These are phyloP conservation scores for Sycobia sp. DNA, from an alignment of 1,140 invertebrate genomes.

Conservation along the genomic window DNA sequence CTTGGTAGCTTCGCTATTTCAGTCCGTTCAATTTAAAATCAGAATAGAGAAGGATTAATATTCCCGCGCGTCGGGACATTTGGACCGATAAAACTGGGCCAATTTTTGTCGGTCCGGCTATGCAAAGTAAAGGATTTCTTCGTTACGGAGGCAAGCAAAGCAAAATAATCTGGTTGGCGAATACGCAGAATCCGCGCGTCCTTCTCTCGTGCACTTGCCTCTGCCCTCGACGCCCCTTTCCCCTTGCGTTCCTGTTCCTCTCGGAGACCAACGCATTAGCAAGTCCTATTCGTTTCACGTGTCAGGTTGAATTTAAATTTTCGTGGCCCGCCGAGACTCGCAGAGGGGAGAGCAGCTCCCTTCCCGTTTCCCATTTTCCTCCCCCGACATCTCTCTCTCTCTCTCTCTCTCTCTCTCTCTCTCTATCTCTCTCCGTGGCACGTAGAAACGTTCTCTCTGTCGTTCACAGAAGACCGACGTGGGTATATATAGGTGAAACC, in stretches of 20 bases:
- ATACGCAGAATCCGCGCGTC: background rate
- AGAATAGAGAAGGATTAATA: too few species aligned
- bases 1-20: too few species aligned
- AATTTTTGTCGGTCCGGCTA: background rate
- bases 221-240: background rate
- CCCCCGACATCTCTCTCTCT: too few species aligned
- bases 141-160: conserved; percentile 5
- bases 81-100: too few species aligned
- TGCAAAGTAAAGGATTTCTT: conserved; percentile 18
- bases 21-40: too few species aligned
- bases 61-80: too few species aligned
- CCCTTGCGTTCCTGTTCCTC: conserved; percentile 4
- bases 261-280: conserved; percentile 21
- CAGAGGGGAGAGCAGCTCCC: background rate
- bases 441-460: too few species aligned
- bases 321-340: background rate
- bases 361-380: too few species aligned
- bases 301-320: conserved; percentile 37
- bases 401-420: too few species aligned
- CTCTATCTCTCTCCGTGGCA: too few species aligned
- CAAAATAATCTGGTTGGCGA: conserved; percentile 20
- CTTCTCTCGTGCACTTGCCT: conserved; percentile 1
- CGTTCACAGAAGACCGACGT: too few species aligned
- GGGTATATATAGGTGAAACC: too few species aligned
- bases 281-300: conserved; percentile 35